phyloP scores from a whole-genome alignment of 2,113 vertebrate genomes.

The Eptatretus burgeri region DNA sequence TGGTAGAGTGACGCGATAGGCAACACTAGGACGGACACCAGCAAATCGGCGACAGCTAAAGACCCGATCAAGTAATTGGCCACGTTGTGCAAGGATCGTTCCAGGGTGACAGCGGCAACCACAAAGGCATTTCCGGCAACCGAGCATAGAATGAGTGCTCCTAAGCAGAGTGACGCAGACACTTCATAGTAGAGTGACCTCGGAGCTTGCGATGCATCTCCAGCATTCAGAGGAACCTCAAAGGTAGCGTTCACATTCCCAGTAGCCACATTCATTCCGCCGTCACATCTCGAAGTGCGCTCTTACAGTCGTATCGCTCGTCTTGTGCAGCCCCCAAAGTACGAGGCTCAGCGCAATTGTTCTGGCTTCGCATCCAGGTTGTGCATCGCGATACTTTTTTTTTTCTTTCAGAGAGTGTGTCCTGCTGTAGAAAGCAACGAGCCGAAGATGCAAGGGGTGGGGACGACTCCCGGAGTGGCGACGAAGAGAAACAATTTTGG shows the following conservation, averaged over 20 bases:
- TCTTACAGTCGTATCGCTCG: too few relatives aligned
- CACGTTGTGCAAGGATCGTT: slow-evolving; percentile 81
- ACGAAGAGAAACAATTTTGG: too few relatives aligned
- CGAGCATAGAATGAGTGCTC: slow-evolving; percentile 54
- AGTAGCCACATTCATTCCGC: too few relatives aligned
- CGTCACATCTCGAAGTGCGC: too few relatives aligned
- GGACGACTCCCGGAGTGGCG: too few relatives aligned
- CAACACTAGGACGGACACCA: slow-evolving; percentile 85
- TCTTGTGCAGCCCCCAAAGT: too few relatives aligned
- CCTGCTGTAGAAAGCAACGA: too few relatives aligned
- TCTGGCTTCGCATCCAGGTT: too few relatives aligned
- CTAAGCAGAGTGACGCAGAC: slow-evolving; percentile 47
- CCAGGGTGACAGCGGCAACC: slow-evolving; percentile 62
- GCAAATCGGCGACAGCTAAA: slow-evolving; percentile 72
- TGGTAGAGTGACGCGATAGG: slow-evolving; percentile 93
- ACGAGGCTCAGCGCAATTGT: too few relatives aligned
- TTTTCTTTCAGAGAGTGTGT: too few relatives aligned
- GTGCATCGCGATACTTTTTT: too few relatives aligned
- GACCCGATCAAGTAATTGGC: slow-evolving; percentile 95
- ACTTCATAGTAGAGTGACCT: slow-evolving; percentile 57
- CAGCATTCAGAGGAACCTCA: not conserved
- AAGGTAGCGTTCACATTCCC: not conserved
- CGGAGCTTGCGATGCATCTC: slow-evolving; percentile 13
- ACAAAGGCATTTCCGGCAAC: slow-evolving; percentile 80
- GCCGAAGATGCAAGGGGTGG: too few relatives aligned